Evolutionary conservation across 1,140 invertebrate genomes (phyloP).

Genomic region (Bombyx mandarina): DNA sequence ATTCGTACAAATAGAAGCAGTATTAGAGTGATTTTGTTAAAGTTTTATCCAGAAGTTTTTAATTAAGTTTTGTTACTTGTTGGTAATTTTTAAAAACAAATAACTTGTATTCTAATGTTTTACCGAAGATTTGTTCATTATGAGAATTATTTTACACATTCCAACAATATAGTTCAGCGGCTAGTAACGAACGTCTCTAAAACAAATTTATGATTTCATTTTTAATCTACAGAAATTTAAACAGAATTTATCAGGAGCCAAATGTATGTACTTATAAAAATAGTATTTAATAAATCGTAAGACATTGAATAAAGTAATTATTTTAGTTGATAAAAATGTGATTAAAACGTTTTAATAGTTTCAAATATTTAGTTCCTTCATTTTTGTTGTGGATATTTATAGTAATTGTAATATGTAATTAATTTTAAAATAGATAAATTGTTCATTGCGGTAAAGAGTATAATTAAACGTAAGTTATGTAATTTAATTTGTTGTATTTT

Average conservation of each 20-base stretch:
- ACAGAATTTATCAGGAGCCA: slow-evolving; percentile 48
- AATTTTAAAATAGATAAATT: slow-evolving; percentile 57
- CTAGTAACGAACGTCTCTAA: no score
- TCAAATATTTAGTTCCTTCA: slow-evolving; percentile 69
- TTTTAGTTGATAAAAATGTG: slow-evolving; percentile 60
- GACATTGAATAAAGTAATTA: slow-evolving; percentile 32
- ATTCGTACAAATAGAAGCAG: slow-evolving; percentile 69
- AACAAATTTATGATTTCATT: no score
- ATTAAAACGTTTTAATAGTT: slow-evolving; percentile 60
- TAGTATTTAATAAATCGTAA: slow-evolving; percentile 40
- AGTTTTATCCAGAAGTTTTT: slow-evolving; percentile 63
- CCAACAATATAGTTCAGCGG: no score
- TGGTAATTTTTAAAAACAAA: slow-evolving; percentile 18
- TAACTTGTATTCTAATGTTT: not conserved
- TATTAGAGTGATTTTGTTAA: slow-evolving; percentile 72
- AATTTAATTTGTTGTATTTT: slow-evolving; percentile 68
- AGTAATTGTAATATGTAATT: slow-evolving; percentile 41
- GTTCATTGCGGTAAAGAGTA: slow-evolving; percentile 63
- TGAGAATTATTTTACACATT: no score
- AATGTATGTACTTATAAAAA: slow-evolving; percentile 57
- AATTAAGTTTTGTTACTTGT: slow-evolving; percentile 71
- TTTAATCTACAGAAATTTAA: not conserved
- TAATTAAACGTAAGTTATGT: slow-evolving; percentile 64
- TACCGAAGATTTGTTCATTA: not conserved
- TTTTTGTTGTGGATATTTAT: slow-evolving; percentile 67